A percentile compares a stretch with the other conserved stretches of the same genome.
phyloP scores from a whole-genome alignment of 2,888 invertebrate species.

The Dolomedes plantarius region DNA sequence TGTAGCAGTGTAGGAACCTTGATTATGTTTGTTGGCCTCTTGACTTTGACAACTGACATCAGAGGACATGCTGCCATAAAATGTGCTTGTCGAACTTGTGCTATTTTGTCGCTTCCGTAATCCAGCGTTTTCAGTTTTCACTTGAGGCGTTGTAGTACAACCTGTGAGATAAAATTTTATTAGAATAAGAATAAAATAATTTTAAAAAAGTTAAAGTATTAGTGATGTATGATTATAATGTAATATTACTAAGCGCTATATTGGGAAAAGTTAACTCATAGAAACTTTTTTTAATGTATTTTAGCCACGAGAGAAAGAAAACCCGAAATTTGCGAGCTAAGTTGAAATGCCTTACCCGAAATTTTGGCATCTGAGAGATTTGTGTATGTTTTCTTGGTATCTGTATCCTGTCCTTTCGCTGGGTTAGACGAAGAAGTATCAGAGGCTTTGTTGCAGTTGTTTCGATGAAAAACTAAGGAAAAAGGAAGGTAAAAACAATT shows the following conservation, averaged over 20 bases:
- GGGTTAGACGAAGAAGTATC: neutral
- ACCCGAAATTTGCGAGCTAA: too few species aligned
- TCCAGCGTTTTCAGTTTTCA: conserved; percentile 6
- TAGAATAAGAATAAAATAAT: neutral
- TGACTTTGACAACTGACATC: conserved; percentile 59
- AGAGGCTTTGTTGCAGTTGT: conserved; percentile 19
- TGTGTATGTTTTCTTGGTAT: conserved; percentile 25
- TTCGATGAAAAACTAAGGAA: conserved; percentile 44
- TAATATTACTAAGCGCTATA: too few species aligned
- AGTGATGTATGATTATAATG: too few species aligned
- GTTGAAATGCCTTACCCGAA: conserved; percentile 36
- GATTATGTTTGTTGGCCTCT: conserved; percentile 36
- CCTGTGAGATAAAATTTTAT: conserved; percentile 1
- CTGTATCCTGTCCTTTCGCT: neutral
- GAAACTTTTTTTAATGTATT: too few species aligned
- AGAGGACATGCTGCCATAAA: conserved; percentile 64
- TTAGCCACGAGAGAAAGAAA: too few species aligned
- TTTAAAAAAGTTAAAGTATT: too few species aligned
- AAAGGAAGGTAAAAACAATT: neutral
- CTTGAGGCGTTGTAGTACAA: conserved; percentile 9
- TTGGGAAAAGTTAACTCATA: too few species aligned
- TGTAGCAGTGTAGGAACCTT: conserved; percentile 38
- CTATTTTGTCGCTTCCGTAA: conserved; percentile 45
- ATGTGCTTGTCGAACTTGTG: conserved; percentile 54
- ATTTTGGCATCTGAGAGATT: conserved; percentile 29